These are phyloP conservation scores for Steinernema hermaphroditum DNA, from an alignment of 2,888 invertebrate genomes.

Conservation along the genomic window DNA sequence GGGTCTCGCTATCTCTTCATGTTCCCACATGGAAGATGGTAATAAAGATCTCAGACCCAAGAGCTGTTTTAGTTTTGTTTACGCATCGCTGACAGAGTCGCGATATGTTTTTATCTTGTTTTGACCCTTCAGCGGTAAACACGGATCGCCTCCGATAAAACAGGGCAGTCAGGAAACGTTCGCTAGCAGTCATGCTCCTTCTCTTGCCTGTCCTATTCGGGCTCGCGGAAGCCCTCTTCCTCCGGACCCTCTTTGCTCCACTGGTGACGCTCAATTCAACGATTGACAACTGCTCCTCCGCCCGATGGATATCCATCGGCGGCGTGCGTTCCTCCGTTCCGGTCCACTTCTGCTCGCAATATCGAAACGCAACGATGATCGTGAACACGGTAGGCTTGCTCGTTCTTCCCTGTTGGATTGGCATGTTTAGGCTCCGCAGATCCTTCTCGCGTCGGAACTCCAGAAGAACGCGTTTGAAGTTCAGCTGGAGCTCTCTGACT, in stretches of 20 bases:
- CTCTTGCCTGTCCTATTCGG: neutral
- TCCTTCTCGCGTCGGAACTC: neutral
- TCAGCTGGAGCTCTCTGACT: neutral
- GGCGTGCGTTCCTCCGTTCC: neutral
- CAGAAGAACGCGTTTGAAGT: neutral
- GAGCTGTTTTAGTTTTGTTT: neutral
- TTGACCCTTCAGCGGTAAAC: conserved; percentile 13
- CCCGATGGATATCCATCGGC: neutral
- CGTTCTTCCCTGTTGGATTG: neutral
- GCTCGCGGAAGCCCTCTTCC: neutral
- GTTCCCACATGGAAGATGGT: neutral
- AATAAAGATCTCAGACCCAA: conserved; percentile 29
- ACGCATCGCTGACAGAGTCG: neutral
- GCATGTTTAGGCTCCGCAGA: neutral
- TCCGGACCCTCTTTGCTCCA: neutral
- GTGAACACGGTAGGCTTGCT: neutral
- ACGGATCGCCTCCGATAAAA: neutral
- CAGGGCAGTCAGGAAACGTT: neutral
- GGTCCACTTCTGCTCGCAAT: neutral
- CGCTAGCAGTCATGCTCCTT: conserved; percentile 7
- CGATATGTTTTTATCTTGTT: conserved; percentile 8
- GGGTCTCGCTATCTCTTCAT: conserved; percentile 1
- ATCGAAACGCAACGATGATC: neutral
- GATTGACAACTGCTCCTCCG: neutral
- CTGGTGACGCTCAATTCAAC: neutral